A percentile compares a stretch with the other conserved stretches of the same genome.
These are phyloP conservation scores for Anguilla marmorata DNA, from an alignment of 2,797 vertebrate genomes.

Conservation along the genomic window DNA sequence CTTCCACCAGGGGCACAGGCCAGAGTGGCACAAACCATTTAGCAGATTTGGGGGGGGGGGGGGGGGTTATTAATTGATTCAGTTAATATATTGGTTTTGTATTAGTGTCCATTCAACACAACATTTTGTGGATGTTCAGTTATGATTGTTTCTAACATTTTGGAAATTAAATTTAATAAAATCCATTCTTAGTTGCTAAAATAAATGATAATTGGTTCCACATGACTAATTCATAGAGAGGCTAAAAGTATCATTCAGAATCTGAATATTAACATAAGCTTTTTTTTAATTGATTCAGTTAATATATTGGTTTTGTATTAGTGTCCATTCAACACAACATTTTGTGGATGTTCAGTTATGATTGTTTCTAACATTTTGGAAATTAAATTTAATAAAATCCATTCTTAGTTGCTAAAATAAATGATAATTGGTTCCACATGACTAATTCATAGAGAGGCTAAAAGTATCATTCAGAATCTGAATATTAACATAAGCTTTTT, in stretches of 20 bases:
- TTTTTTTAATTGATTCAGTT: slow-evolving; percentile 17
- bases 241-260: slow-evolving; percentile 50
- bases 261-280: slow-evolving; percentile 51
- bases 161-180: slow-evolving; percentile 34
- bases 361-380: slow-evolving; percentile 42
- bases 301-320: background rate
- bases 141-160: slow-evolving; percentile 41
- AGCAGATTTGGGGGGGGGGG: background rate
- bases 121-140: background rate
- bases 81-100: background rate
- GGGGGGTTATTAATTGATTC: background rate
- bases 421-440: slow-evolving; percentile 59
- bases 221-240: slow-evolving; percentile 43
- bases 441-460: slow-evolving; percentile 42
- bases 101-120: background rate
- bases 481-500: slow-evolving; percentile 50
- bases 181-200: slow-evolving; percentile 41
- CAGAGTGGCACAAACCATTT: slow-evolving; percentile 7
- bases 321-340: background rate
- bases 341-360: background rate
- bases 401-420: slow-evolving; percentile 41
- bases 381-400: slow-evolving; percentile 35
- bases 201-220: slow-evolving; percentile 58
- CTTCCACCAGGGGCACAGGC: background rate
- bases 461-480: slow-evolving; percentile 51